Conservation (phyloP, 1,140 invertebrate species). For the Eupristina koningsbergeri region DNA sequence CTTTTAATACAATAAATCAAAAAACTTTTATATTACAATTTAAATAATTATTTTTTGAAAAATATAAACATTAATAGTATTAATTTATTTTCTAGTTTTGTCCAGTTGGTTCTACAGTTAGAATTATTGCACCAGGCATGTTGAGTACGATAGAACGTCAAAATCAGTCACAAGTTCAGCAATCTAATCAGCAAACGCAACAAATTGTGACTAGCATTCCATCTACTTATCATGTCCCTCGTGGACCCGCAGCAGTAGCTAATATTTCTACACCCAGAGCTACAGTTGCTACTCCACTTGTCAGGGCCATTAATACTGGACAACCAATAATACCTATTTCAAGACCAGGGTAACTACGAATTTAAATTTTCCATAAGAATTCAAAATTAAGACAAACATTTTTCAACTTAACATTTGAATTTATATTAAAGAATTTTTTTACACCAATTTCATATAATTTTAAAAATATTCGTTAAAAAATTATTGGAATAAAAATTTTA, state of each 20-base stretch:
- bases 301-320: conserved; percentile 63
- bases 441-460: neutral
- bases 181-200: conserved; percentile 57
- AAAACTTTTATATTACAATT: no score
- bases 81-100: conserved; percentile 62
- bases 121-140: conserved; percentile 68
- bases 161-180: conserved; percentile 58
- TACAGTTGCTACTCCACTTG: conserved; percentile 72
- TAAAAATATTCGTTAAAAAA: neutral
- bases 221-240: conserved; percentile 67
- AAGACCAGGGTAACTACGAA: conserved; percentile 59
- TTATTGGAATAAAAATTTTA: neutral
- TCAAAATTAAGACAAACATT: neutral
- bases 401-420: neutral
- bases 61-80: neutral
- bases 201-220: conserved; percentile 67
- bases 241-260: conserved; percentile 73
- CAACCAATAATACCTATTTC: conserved; percentile 63
- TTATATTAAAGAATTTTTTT: neutral
- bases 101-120: conserved; percentile 67
- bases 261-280: conserved; percentile 74
- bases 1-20: no score
- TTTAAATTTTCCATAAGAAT: neutral
- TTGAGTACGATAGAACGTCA: conserved; percentile 69
- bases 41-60: no score